Evolutionary conservation across 2,797 vertebrate genomes (phyloP).

Genomic region (Thaleichthys pacificus): DNA sequence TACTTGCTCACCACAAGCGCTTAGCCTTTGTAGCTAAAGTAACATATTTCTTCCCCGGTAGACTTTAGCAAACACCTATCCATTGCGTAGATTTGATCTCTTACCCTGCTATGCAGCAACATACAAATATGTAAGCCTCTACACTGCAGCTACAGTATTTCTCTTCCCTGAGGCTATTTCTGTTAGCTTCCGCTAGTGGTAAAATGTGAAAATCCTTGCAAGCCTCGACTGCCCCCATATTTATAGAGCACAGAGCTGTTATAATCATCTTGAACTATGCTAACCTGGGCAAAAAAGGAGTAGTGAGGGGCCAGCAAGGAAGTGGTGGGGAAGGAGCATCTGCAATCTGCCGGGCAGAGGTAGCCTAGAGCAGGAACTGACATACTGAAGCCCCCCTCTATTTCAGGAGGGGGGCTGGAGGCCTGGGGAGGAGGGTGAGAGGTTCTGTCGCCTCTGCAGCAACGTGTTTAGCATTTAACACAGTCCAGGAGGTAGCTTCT

Average conservation of each 20-base stretch:
- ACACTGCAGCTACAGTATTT: background rate
- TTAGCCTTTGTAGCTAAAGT: background rate
- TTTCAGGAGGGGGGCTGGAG: slow-evolving; percentile 30
- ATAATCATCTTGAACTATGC: slow-evolving; percentile 19
- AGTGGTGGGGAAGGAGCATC: slow-evolving; percentile 15
- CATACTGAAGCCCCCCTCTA: slow-evolving; percentile 29
- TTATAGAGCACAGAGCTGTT: background rate
- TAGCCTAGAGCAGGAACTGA: slow-evolving; percentile 47
- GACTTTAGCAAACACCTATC: background rate
- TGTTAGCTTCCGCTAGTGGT: background rate
- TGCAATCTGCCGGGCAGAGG: slow-evolving; percentile 22
- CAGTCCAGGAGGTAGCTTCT: background rate
- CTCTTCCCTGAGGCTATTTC: background rate
- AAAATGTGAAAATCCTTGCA: background rate
- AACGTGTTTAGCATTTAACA: slow-evolving; percentile 57
- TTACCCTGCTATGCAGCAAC: background rate
- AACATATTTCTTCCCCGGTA: background rate
- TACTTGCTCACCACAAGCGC: background rate
- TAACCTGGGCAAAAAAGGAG: slow-evolving; percentile 9
- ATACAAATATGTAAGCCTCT: background rate
- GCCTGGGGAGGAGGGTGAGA: slow-evolving; percentile 28
- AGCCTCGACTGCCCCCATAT: background rate
- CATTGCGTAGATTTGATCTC: background rate
- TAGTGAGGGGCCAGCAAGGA: background rate
- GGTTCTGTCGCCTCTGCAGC: slow-evolving; percentile 45